Conservation (phyloP, 2,113 vertebrate species). For the Brienomyrus longianalis region DNA sequence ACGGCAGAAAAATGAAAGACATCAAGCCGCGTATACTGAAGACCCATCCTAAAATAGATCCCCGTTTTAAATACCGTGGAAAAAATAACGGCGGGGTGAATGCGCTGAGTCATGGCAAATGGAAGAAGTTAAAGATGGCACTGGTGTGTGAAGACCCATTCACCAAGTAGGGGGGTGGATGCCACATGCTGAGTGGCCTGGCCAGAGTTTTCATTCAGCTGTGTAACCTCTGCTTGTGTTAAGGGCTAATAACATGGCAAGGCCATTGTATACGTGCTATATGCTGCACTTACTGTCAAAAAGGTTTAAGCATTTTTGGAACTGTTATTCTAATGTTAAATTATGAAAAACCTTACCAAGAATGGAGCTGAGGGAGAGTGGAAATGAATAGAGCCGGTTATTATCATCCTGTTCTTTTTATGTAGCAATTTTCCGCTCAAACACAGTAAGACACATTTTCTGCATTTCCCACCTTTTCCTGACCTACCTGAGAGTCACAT, state of each 20-base stretch:
- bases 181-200: not conserved
- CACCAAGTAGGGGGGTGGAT: not conserved
- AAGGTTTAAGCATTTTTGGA: not conserved
- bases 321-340: not conserved
- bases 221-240: not conserved
- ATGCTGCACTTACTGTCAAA: not conserved
- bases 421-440: too few relatives aligned
- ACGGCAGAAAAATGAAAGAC: not conserved
- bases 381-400: not conserved
- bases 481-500: not conserved
- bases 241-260: not conserved
- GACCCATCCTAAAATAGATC: not conserved
- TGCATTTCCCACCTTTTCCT: not conserved
- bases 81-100: not conserved
- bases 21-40: not conserved
- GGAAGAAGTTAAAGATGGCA: conserved; percentile 11
- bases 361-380: not conserved
- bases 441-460: not conserved
- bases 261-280: not conserved
- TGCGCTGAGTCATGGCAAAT: conserved; percentile 7
- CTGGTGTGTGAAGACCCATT: not conserved
- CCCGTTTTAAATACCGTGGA: not conserved
- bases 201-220: not conserved
- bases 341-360: not conserved
- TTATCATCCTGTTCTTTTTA: not conserved